Base-by-base conservation (phyloP, 2,888 invertebrate species). In the Torymus auratus region DNA sequence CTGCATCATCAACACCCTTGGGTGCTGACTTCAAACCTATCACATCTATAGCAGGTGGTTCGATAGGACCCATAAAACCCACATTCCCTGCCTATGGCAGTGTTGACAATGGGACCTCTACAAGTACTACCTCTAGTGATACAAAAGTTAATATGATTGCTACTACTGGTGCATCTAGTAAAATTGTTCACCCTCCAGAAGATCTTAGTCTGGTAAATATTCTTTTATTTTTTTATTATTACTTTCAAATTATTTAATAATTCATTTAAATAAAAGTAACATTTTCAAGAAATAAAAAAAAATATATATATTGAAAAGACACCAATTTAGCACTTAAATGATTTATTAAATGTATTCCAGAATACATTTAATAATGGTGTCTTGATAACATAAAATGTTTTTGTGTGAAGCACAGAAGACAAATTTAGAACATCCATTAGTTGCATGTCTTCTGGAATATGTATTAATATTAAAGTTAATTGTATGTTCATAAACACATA, bases 121-220 rank as follows among this genome's bases (percentile, higher is more conserved):
- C 92, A 86, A 92, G 91, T 83, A 92, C 92, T 86, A 92, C 91
- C 83, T 92, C 91, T 1, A 91, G 91, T 81, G 92, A 91, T 71
- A 89, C 90, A 50, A 92, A 92, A 86, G 91, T 91, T 41, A 91
- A 91, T 82, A 93, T 95, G 11, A 95, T 96, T 72, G 95, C 94
- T 14, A 94, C 95, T n/a, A 95, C 96, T 7, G 96, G 96, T 62
- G 95, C 96, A 7, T 95, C 96, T 58, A 96, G 96, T 87, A 96
- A 96, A 92, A 98, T 98, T 78, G 94, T 98, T 85, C 98, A 98
- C 91, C 98, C 98, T 0, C 95, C 96, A 0, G 98, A 98, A 90
- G 97, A 98, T 91, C 94, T 97, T 74, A 98, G 98, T 52, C 87
- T 94, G 91, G 94, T 93, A 87, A 89, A 90, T 86, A 80, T 20